Base-by-base conservation (phyloP, 92 coral and sea anemone species). In the Porites rus region DNA sequence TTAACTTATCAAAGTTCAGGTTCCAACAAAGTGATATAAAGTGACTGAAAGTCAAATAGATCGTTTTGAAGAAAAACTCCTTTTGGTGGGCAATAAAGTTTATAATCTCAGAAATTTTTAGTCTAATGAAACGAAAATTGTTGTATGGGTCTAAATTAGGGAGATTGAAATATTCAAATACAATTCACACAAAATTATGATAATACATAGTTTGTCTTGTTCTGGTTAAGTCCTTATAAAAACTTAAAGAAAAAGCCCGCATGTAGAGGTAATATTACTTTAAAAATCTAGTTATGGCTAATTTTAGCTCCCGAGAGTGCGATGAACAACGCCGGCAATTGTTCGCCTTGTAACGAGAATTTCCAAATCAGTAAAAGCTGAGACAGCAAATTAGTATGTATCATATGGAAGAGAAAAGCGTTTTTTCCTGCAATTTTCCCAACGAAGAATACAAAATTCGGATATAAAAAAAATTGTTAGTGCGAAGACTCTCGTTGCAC, bases 211-310 rank as follows among this genome's bases (percentile, higher is more conserved):
- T 12, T 74, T 74, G 63, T 52, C 60, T 60, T 51, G 19, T 21
- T 51, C 52, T 73, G 77, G 61, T 56, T 54, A 75, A 75, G 51
- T 24, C 67, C 59, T 65, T 9, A 58, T 56, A 31, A 75, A 75
- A 18, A 56, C 1, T 62, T 38, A 6, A 24, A 46, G 17, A 4
- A 13, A 75, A 22, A 25, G 28, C 67, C 80, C 58, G 54, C 53
- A 76, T 25, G 54, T 59, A 10, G 1, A 52, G 56, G 13, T 14
- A 9, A 56, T 20, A 74, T 18, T 7, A 62, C n/a, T 62, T 62
- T 62, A 4, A 62, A 62, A 62, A 38, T 38, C 46, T 4, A 38
- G 46, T 38, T 38, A 38, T 38, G 5, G 46, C 46, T 38, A 38
- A 38, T 38, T 2, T 38, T 4, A 38, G 46, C 46, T 38, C 46